Conservation (phyloP, 2,888 invertebrate genomes). For the Melangyna quadrimaculata region DNA sequence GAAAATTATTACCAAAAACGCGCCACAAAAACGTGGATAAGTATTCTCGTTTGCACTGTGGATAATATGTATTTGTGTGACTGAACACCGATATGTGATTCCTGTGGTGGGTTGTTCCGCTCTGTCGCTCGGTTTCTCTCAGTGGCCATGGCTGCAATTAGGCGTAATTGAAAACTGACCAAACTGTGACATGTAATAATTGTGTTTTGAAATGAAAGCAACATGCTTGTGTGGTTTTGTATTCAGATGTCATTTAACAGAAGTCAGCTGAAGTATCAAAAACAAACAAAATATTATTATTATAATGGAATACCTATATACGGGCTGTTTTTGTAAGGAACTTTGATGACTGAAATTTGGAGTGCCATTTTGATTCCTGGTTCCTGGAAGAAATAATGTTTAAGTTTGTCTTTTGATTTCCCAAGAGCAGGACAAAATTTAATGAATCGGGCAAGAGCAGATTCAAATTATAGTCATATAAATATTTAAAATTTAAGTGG, state of each 20-base stretch:
- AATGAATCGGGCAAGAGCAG: no score
- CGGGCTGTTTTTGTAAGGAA: neutral
- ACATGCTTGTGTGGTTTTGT: conserved; percentile 4
- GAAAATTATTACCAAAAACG: conserved; percentile 28
- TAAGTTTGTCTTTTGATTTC: neutral
- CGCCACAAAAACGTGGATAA: neutral
- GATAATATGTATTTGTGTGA: neutral
- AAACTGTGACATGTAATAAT: conserved; percentile 38
- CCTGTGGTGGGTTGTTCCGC: conserved; percentile 13
- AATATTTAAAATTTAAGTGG: neutral
- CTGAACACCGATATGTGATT: conserved; percentile 30
- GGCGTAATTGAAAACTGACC: conserved; percentile 47
- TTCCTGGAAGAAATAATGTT: neutral
- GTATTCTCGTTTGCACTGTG: neutral
- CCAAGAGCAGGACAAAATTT: no score
- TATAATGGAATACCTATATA: neutral
- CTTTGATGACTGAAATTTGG: neutral
- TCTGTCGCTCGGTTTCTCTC: neutral
- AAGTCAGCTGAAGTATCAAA: neutral
- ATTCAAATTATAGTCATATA: no score
- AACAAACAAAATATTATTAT: neutral
- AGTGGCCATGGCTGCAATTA: conserved; percentile 36
- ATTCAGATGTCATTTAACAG: neutral
- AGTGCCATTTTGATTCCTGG: neutral
- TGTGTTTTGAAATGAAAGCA: conserved; percentile 18